Percentiles rank a stretch among this genome's conserved stretches.
These are phyloP conservation scores for Lophius piscatorius DNA, from an alignment of 2,113 vertebrate genomes.

Conservation along the genomic window DNA sequence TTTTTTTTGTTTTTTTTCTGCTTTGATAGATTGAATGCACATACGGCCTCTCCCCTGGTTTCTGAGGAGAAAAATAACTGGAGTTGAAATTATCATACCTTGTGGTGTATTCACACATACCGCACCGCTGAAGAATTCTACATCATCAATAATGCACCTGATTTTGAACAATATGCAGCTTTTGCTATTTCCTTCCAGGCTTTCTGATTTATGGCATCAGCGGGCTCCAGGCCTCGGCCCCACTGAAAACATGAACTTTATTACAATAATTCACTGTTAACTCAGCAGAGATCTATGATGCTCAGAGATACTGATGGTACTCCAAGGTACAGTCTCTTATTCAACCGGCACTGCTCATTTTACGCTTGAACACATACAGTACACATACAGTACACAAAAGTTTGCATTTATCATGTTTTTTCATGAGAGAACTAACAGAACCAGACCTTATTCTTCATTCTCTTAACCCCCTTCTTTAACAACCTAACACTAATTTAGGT, in stretches of 20 bases:
- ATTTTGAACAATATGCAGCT: slow-evolving; percentile 55
- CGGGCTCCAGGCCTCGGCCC: slow-evolving; percentile 11
- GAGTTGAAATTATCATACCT: slow-evolving; percentile 38
- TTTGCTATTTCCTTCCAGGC: slow-evolving; percentile 35
- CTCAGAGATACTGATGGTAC: slow-evolving; percentile 28
- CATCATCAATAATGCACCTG: slow-evolving; percentile 57
- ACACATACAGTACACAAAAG: no score
- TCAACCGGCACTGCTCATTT: neutral
- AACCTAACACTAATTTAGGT: slow-evolving; percentile 9
- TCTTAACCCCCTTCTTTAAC: neutral
- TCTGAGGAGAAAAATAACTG: slow-evolving; percentile 37
- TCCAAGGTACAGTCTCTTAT: slow-evolving; percentile 14
- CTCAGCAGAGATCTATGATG: slow-evolving; percentile 45
- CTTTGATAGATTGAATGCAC: slow-evolving; percentile 42
- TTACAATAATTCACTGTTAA: slow-evolving; percentile 45
- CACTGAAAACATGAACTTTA: slow-evolving; percentile 45
- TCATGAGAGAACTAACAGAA: neutral
- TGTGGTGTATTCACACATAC: slow-evolving; percentile 49
- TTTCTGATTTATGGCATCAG: slow-evolving; percentile 47
- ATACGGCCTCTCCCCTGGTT: slow-evolving; percentile 25
- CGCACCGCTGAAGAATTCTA: slow-evolving; percentile 39
- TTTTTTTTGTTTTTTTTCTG: neutral
- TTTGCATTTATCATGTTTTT: no score
- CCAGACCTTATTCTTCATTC: neutral
- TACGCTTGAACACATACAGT: no score